phyloP scores from a whole-genome alignment of 2,888 invertebrate species.

The Drosophila silvestris region DNA sequence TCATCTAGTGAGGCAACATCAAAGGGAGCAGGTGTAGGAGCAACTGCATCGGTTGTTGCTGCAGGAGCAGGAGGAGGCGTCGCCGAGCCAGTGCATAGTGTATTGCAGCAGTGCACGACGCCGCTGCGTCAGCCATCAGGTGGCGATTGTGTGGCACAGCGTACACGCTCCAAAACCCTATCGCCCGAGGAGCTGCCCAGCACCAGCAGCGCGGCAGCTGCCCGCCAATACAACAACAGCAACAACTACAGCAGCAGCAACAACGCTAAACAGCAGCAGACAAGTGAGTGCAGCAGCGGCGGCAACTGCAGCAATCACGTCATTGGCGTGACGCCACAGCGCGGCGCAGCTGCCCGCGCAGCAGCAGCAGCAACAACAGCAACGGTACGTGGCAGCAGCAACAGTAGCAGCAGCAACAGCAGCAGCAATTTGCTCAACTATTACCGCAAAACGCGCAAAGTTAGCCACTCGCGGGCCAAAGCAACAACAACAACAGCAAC shows the following conservation, averaged over 20 bases:
- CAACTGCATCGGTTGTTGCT: constrained; percentile 10
- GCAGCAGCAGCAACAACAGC: constrained; percentile 17
- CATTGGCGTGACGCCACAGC: constrained; percentile 58
- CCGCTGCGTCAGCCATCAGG: constrained; percentile 55
- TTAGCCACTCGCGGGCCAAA: constrained; percentile 72
- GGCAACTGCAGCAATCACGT: constrained; percentile 18
- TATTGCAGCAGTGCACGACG: constrained; percentile 26
- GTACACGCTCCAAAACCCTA: constrained; percentile 84
- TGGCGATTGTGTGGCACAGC: constrained; percentile 83
- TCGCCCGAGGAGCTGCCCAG: constrained; percentile 73
- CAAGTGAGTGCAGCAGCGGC: constrained; percentile 28
- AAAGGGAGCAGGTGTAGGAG: constrained; percentile 11
- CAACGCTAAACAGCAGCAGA: constrained; percentile 21
- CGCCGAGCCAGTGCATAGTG: constrained; percentile 1
- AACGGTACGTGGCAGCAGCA: constrained; percentile 5
- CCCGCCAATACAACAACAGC: constrained; percentile 41
- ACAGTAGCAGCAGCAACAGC: constrained; percentile 22
- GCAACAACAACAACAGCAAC: constrained; percentile 21
- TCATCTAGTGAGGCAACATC: constrained; percentile 22
- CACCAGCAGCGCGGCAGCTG: constrained; percentile 65
- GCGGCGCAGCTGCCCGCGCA: constrained; percentile 52
- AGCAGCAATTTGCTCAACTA: constrained; percentile 83
- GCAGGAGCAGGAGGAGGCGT: not conserved
- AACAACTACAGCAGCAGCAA: constrained; percentile 26
- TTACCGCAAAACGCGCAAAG: constrained; percentile 84